Evolutionary conservation across 2,797 vertebrate species (phyloP).

Genomic region (Muscicapa comitata): DNA sequence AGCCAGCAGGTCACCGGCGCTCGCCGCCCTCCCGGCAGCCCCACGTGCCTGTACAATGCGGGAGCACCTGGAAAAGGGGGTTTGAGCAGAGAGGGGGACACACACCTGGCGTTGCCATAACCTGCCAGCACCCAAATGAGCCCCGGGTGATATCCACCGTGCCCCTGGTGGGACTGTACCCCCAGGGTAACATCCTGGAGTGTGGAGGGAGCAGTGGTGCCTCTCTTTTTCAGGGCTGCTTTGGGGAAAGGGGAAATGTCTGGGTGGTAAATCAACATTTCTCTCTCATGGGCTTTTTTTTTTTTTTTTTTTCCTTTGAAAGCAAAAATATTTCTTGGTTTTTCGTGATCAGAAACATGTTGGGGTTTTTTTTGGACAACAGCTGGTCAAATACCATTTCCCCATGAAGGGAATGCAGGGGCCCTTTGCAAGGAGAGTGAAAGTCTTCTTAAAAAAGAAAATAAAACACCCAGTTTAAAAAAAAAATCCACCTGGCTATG

Average conservation of each 20-base stretch:
- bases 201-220: background rate
- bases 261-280: slow-evolving; percentile 47
- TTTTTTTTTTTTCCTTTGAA: background rate
- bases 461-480: background rate
- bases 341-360: slow-evolving; percentile 61
- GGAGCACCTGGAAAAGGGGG: background rate
- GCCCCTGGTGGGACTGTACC: background rate
- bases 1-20: background rate
- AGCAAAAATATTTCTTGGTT: slow-evolving; percentile 58
- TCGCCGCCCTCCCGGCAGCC: background rate
- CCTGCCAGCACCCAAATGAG: accelerated
- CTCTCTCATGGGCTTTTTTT: background rate
- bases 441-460: background rate
- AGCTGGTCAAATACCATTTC: slow-evolving; percentile 48
- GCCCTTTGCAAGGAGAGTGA: slow-evolving; percentile 53
- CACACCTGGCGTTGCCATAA: background rate
- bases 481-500: background rate
- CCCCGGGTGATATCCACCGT: background rate
- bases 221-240: background rate
- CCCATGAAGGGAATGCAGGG: slow-evolving; percentile 46
- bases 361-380: slow-evolving; percentile 55
- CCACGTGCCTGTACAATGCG: background rate
- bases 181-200: background rate
- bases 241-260: background rate
- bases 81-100: background rate